Base-by-base conservation (phyloP, 2,797 vertebrate genomes). In the Orientallactaga sibirica region DNA sequence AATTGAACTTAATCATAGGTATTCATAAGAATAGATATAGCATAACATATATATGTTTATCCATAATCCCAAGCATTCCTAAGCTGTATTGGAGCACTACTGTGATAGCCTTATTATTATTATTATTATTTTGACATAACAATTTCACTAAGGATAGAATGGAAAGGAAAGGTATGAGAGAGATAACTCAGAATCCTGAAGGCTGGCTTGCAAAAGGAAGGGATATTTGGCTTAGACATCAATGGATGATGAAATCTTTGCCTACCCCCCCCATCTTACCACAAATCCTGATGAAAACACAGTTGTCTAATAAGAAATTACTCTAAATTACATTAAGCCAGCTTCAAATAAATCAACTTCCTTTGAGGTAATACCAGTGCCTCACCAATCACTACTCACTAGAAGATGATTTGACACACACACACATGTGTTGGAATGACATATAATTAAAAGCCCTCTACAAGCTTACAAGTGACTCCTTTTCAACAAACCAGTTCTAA, bases 401-500 rank as follows among this genome's bases (percentile, higher is more conserved):
- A 71, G 29, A 2, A 43, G 18, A 88, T n/a, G n/a, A 75, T 37
- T 89, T 86, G 84, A 48, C 80, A 73, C 2, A 66, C 55, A 76
- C 5, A 8, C 5, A 8, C 24, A 15, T 55, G 5, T 62, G 24
- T n/a, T 92, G 18, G 25, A 83, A 86, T n/a, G 78, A 12, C 75
- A 80, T 37, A 68, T 16, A 93, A 89, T 83, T 76, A 95, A 80
- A 86, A 43, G 6, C 11, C 78, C 15, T 86, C 71, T 66, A 77
- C 83, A 83, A 83, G 41, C 33, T 29, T 66, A 10, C 20, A 66
- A 33, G 14, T 64, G 16, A 75, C 25, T 27, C 8, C 61, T 52
- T 86, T 67, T 83, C 80, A 80, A 76, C 9, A 62, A 75, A 88
- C 25, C 5, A 70, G 4, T 29, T 41, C 29, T 79, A 83, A 83